Conservation (phyloP, 2,888 invertebrate genomes). For the Rotaria magnacalcarata region DNA sequence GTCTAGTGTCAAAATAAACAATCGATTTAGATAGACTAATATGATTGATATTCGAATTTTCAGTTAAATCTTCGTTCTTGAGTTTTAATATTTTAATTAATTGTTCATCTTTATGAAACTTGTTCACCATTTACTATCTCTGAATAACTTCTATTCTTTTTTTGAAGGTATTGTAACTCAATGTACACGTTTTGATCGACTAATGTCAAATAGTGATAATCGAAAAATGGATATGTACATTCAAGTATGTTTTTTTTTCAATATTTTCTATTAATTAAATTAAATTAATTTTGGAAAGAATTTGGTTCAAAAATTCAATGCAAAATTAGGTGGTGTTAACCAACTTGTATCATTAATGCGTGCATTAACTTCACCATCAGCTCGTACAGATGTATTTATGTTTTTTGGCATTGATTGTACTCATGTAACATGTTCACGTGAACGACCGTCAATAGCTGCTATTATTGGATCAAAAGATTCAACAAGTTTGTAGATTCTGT, state of each 20-base stretch:
- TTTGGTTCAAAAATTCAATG: conserved; percentile 32
- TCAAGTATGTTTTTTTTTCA: background rate
- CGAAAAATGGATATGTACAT: conserved; percentile 11
- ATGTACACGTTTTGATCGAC: conserved; percentile 1
- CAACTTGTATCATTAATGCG: background rate
- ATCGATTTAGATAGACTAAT: no score
- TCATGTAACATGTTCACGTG: conserved; percentile 19
- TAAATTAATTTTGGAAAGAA: background rate
- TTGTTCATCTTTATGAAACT: no score
- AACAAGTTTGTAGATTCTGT: background rate
- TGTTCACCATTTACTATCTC: no score
- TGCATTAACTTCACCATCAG: conserved; percentile 22
- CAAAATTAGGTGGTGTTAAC: conserved; percentile 34
- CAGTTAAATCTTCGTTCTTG: no score
- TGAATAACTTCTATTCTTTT: no score
- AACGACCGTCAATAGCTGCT: background rate
- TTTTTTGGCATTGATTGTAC: conserved; percentile 24
- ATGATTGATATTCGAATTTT: no score
- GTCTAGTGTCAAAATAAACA: no score
- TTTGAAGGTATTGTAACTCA: background rate
- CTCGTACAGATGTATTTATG: background rate
- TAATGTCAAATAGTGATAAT: background rate
- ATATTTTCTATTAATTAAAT: background rate
- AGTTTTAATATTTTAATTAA: no score
- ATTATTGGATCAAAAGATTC: background rate